Percentiles rank a stretch among this genome's conserved stretches.
Evolutionary conservation across 2,888 invertebrate genomes (phyloP).

Genomic region (Eurytoma adleriae): DNA sequence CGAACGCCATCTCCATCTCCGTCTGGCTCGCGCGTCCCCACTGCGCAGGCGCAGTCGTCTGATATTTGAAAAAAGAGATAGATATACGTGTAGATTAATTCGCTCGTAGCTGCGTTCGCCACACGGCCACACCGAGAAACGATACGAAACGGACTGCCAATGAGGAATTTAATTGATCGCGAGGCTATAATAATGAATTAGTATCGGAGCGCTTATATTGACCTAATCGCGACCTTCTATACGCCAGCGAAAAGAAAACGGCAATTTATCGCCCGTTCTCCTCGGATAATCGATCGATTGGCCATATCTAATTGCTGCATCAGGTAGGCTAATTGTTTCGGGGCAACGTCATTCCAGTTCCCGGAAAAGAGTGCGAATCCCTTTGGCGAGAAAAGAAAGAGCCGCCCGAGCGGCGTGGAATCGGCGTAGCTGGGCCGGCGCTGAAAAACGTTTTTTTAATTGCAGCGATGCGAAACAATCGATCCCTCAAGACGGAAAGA

Average conservation of each 20-base stretch:
- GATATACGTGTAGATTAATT: too few relatives aligned
- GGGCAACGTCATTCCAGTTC: too few relatives aligned
- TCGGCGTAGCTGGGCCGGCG: background rate
- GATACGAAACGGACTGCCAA: conserved; percentile 25
- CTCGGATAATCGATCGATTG: too few relatives aligned
- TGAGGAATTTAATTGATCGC: conserved; percentile 40
- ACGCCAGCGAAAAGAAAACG: too few relatives aligned
- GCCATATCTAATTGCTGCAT: too few relatives aligned
- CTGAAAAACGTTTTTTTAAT: conserved; percentile 34
- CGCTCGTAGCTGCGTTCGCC: too few relatives aligned
- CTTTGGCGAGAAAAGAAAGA: background rate
- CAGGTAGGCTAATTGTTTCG: too few relatives aligned
- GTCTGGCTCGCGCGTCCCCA: background rate
- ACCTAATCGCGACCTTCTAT: conserved; percentile 33
- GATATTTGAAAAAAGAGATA: too few relatives aligned
- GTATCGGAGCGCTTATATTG: conserved; percentile 15
- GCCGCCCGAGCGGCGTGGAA: too few relatives aligned
- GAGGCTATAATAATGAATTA: conserved; percentile 35
- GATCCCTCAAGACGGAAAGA: conserved; percentile 27
- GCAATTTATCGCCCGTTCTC: too few relatives aligned
- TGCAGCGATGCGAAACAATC: conserved; percentile 46
- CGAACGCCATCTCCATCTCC: background rate
- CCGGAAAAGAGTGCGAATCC: background rate
- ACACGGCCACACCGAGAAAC: background rate
- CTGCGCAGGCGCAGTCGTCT: background rate